Percentiles rank a stretch among this genome's conserved stretches.
phyloP scores from a whole-genome alignment of 2,113 vertebrate species.

The Austrofundulus limnaeus region DNA sequence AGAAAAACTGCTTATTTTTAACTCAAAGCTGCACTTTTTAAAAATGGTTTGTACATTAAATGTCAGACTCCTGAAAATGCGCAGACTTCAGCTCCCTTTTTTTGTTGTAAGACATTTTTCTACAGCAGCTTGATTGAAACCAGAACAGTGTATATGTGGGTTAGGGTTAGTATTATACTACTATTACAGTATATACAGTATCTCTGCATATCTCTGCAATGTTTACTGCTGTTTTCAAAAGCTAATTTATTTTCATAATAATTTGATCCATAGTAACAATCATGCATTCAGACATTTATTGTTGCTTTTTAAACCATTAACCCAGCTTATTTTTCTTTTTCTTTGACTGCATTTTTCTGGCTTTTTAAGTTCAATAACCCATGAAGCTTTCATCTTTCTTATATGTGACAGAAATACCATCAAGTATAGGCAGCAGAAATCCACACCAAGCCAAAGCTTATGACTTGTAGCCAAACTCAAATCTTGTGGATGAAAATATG shows the following conservation, averaged over 20 bases:
- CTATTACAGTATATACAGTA: too few relatives aligned
- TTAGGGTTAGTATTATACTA: too few relatives aligned
- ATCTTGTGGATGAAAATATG: not conserved
- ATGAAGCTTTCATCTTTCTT: constrained; percentile 22
- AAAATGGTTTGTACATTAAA: not conserved
- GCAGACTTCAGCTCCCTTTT: constrained; percentile 8
- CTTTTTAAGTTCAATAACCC: constrained; percentile 18
- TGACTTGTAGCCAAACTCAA: constrained; percentile 38
- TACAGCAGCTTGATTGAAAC: constrained; percentile 31
- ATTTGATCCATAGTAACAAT: not conserved
- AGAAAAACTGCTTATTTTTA: constrained; percentile 26
- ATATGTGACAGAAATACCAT: constrained; percentile 41
- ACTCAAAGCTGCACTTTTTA: constrained; percentile 34
- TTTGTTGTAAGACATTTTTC: constrained; percentile 21
- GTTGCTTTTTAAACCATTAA: too few relatives aligned
- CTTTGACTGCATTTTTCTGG: constrained; percentile 4
- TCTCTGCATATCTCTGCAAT: too few relatives aligned
- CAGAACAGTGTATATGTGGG: too few relatives aligned
- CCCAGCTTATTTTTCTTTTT: constrained; percentile 1
- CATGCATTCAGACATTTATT: too few relatives aligned
- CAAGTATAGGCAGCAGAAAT: constrained; percentile 5
- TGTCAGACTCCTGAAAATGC: constrained; percentile 1
- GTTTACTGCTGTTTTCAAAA: too few relatives aligned
- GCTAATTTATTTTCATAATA: too few relatives aligned
- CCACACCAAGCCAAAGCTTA: constrained; percentile 44